Evolutionary conservation across 2,797 vertebrate genomes (phyloP).

Genomic region (Crypturellus tataupa): DNA sequence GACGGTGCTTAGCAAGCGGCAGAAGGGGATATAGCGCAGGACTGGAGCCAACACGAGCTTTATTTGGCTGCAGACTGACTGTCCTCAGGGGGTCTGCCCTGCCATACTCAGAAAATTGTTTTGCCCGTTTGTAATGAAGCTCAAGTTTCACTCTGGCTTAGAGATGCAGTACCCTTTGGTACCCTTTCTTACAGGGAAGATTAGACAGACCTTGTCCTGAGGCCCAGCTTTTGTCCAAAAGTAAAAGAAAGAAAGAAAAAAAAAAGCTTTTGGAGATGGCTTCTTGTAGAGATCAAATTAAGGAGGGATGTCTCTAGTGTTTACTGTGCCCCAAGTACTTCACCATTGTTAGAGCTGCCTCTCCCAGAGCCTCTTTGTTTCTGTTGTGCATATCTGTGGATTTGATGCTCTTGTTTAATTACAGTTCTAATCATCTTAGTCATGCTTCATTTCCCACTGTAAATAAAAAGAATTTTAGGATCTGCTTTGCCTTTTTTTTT

Average conservation of each 20-base stretch:
- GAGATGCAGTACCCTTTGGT: neutral
- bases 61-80: conserved; percentile 19
- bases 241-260: neutral
- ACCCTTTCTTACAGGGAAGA: neutral
- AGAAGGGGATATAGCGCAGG: neutral
- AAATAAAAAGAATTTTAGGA: conserved; percentile 47
- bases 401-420: conserved; percentile 45
- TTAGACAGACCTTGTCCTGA: conserved; percentile 24
- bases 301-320: neutral
- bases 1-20: conserved; percentile 1
- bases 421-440: conserved; percentile 48
- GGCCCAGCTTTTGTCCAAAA: neutral
- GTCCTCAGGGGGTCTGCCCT: conserved; percentile 19
- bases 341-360: neutral
- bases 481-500: neutral
- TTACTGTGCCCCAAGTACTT: neutral
- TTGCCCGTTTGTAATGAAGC: neutral
- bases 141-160: neutral
- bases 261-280: neutral
- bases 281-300: conserved; percentile 20
- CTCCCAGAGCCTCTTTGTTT: neutral
- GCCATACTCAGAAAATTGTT: neutral
- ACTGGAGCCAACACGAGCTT: conserved; percentile 26
- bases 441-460: conserved; percentile 29
- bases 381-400: neutral